A percentile compares a stretch with the other conserved stretches of the same genome.
phyloP scores from a whole-genome alignment of 2,797 vertebrate genomes.

The Cetoscarus ocellatus region DNA sequence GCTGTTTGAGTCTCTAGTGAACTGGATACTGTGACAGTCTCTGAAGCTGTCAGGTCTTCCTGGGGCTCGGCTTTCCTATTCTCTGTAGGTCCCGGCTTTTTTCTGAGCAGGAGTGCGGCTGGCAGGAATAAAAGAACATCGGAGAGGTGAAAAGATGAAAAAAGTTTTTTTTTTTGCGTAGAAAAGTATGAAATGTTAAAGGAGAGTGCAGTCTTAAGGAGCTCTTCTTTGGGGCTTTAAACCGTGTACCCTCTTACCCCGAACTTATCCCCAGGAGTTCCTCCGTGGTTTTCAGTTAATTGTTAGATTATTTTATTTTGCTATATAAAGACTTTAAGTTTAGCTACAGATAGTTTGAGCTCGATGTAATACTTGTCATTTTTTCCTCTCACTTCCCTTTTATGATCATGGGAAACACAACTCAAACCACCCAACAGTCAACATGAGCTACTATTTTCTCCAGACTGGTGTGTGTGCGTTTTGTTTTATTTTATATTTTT shows the following conservation, averaged over 20 bases:
- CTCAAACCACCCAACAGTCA: slow-evolving; percentile 53
- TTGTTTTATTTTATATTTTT: slow-evolving; percentile 30
- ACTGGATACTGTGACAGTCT: slow-evolving; percentile 70
- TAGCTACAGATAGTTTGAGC: slow-evolving; percentile 48
- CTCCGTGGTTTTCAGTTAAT: slow-evolving; percentile 68
- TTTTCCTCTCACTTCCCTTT: slow-evolving; percentile 29
- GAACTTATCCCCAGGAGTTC: slow-evolving; percentile 64
- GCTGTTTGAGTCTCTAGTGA: slow-evolving; percentile 70
- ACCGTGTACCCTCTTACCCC: slow-evolving; percentile 60
- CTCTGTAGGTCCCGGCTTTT: slow-evolving; percentile 79
- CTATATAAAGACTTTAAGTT: slow-evolving; percentile 33
- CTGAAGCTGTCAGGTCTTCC: slow-evolving; percentile 78
- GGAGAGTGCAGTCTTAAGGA: slow-evolving; percentile 72
- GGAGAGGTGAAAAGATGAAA: slow-evolving; percentile 71
- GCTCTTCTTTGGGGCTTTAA: slow-evolving; percentile 72
- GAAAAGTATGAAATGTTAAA: slow-evolving; percentile 73
- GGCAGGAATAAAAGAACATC: slow-evolving; percentile 67
- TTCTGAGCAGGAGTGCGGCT: slow-evolving; percentile 69
- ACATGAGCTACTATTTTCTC: slow-evolving; percentile 42
- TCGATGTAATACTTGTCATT: slow-evolving; percentile 26
- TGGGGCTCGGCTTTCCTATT: slow-evolving; percentile 77
- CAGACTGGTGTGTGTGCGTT: slow-evolving; percentile 28
- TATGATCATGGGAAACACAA: slow-evolving; percentile 44
- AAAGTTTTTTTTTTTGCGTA: slow-evolving; percentile 28
- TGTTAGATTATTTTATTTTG: slow-evolving; percentile 48